phyloP scores from a whole-genome alignment of 2,888 invertebrate species.

The Thereva nobilitata region DNA sequence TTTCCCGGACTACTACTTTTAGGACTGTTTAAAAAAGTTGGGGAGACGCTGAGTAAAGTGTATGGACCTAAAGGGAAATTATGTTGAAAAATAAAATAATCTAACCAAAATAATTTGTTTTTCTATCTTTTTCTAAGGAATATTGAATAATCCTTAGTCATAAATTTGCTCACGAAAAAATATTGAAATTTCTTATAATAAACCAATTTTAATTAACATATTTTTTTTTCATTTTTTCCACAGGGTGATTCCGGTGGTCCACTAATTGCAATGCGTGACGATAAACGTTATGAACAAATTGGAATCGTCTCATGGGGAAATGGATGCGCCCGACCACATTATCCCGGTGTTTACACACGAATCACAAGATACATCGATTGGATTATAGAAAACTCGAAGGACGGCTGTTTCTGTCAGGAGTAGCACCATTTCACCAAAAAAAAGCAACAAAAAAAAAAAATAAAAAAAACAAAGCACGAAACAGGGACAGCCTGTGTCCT shows the following conservation, averaged over 20 bases:
- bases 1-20: too few relatives aligned
- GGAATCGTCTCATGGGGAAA: conserved; percentile 91
- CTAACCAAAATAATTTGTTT: too few relatives aligned
- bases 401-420: conserved; percentile 80
- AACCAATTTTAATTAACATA: neutral
- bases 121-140: neutral
- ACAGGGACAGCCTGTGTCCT: conserved; percentile 19
- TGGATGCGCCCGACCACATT: conserved; percentile 82
- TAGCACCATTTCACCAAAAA: conserved; percentile 48
- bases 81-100: too few relatives aligned
- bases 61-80: too few relatives aligned
- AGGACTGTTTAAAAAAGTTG: too few relatives aligned
- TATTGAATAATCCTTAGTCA: too few relatives aligned
- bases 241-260: conserved; percentile 66
- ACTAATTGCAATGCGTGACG: conserved; percentile 70
- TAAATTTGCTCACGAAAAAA: too few relatives aligned
- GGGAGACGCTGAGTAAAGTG: too few relatives aligned
- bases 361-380: conserved; percentile 81
- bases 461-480: neutral
- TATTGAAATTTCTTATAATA: neutral
- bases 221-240: neutral
- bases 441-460: too few relatives aligned
- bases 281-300: conserved; percentile 79
- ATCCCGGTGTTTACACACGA: conserved; percentile 84
- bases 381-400: conserved; percentile 77